These are phyloP conservation scores for Pogonomyrmex barbatus DNA, from an alignment of 1,140 invertebrate genomes.

Conservation along the genomic window DNA sequence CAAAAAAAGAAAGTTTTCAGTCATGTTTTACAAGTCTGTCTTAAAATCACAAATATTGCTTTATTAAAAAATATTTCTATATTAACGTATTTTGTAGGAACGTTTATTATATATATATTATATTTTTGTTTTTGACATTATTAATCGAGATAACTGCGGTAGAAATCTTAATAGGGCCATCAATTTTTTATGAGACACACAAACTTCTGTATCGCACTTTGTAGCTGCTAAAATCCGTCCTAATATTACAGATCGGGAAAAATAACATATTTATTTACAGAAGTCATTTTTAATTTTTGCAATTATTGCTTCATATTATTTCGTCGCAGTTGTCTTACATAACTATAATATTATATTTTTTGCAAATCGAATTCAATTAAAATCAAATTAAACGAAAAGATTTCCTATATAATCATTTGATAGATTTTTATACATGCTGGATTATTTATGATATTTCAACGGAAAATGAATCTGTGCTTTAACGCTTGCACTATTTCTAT, in stretches of 20 bases:
- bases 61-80: no score
- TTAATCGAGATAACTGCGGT: no score
- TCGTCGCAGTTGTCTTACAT: background rate
- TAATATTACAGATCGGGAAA: background rate
- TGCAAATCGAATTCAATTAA: background rate
- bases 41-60: no score
- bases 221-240: conserved; percentile 28
- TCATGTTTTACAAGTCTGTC: no score
- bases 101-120: no score
- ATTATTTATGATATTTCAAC: conserved; percentile 27
- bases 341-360: background rate
- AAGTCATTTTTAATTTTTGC: background rate
- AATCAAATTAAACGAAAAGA: background rate
- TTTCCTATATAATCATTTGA: background rate
- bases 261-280: background rate
- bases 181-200: background rate
- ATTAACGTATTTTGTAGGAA: no score
- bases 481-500: background rate
- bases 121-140: no score
- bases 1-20: no score
- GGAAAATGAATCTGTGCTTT: background rate
- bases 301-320: background rate
- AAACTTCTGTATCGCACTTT: conserved; percentile 1
- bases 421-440: background rate
- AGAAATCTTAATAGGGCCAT: background rate